Base-by-base conservation (phyloP, 2,113 vertebrate genomes). In the Misgurnus anguillicaudatus region DNA sequence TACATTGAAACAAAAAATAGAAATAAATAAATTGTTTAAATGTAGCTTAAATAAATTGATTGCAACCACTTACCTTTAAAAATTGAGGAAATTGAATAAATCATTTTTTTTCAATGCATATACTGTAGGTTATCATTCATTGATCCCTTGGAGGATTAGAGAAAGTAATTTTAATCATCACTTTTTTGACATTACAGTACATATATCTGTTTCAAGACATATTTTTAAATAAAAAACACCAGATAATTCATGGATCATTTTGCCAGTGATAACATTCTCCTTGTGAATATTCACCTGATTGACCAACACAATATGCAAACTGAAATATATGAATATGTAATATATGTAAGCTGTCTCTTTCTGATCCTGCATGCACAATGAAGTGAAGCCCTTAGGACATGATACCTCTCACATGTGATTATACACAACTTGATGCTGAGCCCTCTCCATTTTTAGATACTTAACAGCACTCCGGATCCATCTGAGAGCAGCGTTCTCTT, bases 381-480 rank as follows among this genome's bases (percentile, higher is more conserved):
- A 51, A 53, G 47, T n/a, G 47, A 6, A 53, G 24, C 31, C 36
- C 69, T 41, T 19, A 57, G 51, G 69, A 57, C 51, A 55, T 6
- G 2, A 36, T n/a, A 72, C 51, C 51, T 68, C 19, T 72, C 51
- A 58, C 51, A 58, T 58, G 36, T 41, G 11, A 58, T 72, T 16
- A 41, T 58, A 58, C 11, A 36, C 11, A 72, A 72, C 17, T 10
- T 72, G 36, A 71, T 0, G 9, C 68, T 38, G 36, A 58, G 31
- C 17, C 51, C 53, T 57, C 16, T 71, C 36, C 51, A 41, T 19
- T 71, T 55, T 57, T 71, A 57, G 48, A 39, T 39, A 39, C 31
- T 70, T 55, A 38, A 36, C 45, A 39, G 31, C 68, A 55, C 31
- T 70, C 24, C n/a, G 14, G 39, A 21, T 72, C 51, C 69, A 72